A percentile compares a stretch with the other conserved stretches of the same genome.
Conservation (phyloP, 2,113 vertebrate species). For the Rhagologus leucostigma region DNA sequence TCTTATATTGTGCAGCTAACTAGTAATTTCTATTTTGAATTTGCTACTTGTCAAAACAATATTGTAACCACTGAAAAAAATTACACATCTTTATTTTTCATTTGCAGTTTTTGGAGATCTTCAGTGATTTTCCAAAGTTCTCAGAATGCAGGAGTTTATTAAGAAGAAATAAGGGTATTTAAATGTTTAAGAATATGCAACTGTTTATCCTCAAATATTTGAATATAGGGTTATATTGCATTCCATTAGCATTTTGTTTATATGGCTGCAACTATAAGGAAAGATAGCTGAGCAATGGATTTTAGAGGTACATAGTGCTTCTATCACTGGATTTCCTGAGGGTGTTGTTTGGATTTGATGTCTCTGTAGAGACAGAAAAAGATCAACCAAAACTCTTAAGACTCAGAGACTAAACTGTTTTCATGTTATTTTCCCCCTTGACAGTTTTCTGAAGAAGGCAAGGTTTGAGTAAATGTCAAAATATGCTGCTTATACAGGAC, state of each 20-base stretch:
- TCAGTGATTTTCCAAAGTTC: not conserved
- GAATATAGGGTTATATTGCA: not conserved
- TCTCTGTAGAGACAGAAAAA: not conserved
- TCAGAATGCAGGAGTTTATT: not conserved
- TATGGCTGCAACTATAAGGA: not conserved
- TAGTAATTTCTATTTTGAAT: not conserved
- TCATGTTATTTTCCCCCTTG: not conserved
- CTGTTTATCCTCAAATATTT: not conserved
- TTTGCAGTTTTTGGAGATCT: not conserved
- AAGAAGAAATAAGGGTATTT: not conserved
- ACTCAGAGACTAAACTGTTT: not conserved
- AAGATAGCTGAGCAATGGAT: not conserved
- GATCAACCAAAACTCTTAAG: not conserved
- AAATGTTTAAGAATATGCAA: not conserved
- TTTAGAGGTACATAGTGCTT: not conserved
- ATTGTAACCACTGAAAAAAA: not conserved
- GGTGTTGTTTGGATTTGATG: not conserved
- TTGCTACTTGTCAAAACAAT: not conserved
- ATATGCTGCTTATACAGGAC: not conserved
- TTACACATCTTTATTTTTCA: accelerated
- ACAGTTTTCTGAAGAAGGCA: not conserved
- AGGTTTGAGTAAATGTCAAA: not conserved
- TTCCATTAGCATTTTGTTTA: not conserved
- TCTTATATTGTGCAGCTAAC: not conserved
- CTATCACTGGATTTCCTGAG: not conserved